Base-by-base conservation (phyloP, 2,797 vertebrate genomes). In the Macroramphosus scolopax region DNA sequence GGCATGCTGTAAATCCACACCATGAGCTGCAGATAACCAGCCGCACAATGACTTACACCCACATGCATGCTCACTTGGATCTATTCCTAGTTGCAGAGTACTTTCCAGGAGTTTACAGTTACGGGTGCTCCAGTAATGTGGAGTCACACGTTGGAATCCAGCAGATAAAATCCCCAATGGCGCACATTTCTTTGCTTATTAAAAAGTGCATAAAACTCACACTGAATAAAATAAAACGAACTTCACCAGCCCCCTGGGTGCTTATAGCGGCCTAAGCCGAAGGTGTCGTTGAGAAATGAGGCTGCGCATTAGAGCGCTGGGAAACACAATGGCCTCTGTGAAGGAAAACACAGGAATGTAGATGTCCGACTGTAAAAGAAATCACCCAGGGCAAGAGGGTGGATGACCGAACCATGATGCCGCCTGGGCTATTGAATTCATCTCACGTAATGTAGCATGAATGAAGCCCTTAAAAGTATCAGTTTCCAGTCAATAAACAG, bases 391-490 rank as follows among this genome's bases (percentile, higher is more conserved):
- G 63, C 63, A 46, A 65, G 35, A 59, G 68, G 41, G 67, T 42
- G 62, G 72, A 64, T 25, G 67, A 60, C 36, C 51, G 30, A 66
- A 63, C 62, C 50, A 1, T 38, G 63, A 79, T 69, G 80, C 51
- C 37, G 74, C 48, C 30, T 13, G 37, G 42, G 63, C 77, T 63
- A 63, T 81, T 78, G 68, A 75, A 78, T 83, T 60, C 67, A 70
- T 75, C 49, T 68, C 63, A 42, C 20, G 38, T 82, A 78, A 68
- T 67, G 71, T 73, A 60, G 84, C 80, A 87, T 85, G 83, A 88
- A 89, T 85, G 78, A 87, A 86, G 49, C 57, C 73, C 70, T 82
- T 85, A 68, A 83, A 84, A 67, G 75, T 81, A 77, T 89, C 85
- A 13, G 60, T 51, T 87, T 84, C 61, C 79, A 87, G 76, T 82